Conservation (phyloP, 2,113 vertebrate genomes). For the Forbesichthys agassizii region DNA sequence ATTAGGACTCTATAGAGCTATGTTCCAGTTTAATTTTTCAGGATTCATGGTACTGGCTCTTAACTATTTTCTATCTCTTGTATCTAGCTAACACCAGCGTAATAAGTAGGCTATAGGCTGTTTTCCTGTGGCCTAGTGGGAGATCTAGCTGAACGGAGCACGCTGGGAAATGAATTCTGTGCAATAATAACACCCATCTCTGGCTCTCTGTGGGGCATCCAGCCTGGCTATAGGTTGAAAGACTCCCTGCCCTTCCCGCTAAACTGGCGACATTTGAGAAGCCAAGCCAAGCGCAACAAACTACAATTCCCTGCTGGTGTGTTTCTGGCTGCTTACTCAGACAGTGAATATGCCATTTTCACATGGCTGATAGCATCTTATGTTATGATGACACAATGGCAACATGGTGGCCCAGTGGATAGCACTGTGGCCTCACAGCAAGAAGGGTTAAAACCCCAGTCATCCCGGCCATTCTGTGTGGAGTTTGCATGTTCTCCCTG, state of each 20-base stretch:
- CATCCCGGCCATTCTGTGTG: too few species aligned
- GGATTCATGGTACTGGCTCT: not conserved
- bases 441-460: too few species aligned
- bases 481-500: too few species aligned
- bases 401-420: too few species aligned
- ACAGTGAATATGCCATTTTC: not conserved
- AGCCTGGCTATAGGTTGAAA: constrained; percentile 24
- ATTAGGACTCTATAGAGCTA: not conserved
- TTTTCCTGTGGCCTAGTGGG: constrained; percentile 39
- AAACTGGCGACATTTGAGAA: constrained; percentile 22
- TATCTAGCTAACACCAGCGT: constrained; percentile 3
- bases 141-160: constrained; percentile 39
- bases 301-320: constrained; percentile 5
- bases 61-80: constrained; percentile 10
- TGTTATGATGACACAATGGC: too few species aligned
- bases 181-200: constrained; percentile 38
- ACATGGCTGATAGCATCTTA: too few species aligned
- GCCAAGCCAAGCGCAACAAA: constrained; percentile 2
- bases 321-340: not conserved
- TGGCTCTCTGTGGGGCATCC: constrained; percentile 26
- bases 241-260: constrained; percentile 7
- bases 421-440: too few species aligned
- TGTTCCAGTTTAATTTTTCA: not conserved
- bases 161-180: constrained; percentile 39
- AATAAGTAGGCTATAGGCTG: constrained; percentile 34